phyloP scores from a whole-genome alignment of 2,797 vertebrate species.

The Tadarida brasiliensis region DNA sequence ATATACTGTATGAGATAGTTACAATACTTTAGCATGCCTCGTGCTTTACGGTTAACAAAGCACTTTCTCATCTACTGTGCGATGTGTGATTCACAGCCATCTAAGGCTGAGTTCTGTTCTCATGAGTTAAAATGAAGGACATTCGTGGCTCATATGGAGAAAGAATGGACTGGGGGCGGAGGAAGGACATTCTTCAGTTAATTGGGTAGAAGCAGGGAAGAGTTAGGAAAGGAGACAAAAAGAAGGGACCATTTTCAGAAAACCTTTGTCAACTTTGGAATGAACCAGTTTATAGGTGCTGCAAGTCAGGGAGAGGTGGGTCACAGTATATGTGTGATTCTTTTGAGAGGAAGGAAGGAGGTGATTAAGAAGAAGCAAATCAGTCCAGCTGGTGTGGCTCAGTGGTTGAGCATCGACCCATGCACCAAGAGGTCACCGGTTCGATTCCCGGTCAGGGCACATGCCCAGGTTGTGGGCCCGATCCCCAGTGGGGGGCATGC shows the following conservation, averaged over 20 bases:
- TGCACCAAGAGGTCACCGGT: too few relatives aligned
- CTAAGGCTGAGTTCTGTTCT: conserved; percentile 8
- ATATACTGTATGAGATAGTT: not conserved
- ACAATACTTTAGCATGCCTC: not conserved
- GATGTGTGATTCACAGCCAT: not conserved
- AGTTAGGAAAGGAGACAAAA: not conserved
- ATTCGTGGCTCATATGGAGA: not conserved
- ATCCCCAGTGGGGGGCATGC: too few relatives aligned
- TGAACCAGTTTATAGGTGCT: not conserved
- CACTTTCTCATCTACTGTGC: not conserved
- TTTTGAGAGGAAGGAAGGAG: not conserved
- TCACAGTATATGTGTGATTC: not conserved
- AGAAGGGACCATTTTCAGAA: not conserved
- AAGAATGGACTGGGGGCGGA: not conserved
- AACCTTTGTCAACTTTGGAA: not conserved
- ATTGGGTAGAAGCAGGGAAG: not conserved
- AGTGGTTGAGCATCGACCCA: too few relatives aligned
- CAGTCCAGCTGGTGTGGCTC: not conserved
- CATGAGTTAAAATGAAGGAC: conserved; percentile 30
- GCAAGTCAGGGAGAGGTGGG: not conserved
- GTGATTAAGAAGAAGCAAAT: not conserved
- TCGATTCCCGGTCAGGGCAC: too few relatives aligned
- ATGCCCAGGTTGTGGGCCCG: too few relatives aligned
- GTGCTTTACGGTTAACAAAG: not conserved
- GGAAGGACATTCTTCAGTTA: not conserved